These are phyloP conservation scores for Sebastes miniatus DNA, from an alignment of 2,797 vertebrate species.

Conservation along the genomic window DNA sequence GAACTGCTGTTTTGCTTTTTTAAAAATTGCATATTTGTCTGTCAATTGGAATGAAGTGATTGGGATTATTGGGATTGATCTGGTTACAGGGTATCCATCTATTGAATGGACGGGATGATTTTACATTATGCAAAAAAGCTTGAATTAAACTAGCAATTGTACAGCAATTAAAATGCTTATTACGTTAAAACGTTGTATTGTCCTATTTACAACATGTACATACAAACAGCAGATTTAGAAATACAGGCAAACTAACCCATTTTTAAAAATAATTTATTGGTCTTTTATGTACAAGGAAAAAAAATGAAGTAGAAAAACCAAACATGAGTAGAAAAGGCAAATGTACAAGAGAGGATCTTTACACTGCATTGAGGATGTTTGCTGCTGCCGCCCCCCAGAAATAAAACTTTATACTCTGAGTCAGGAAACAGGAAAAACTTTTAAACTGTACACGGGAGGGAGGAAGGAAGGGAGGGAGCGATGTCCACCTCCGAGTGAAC, in stretches of 20 bases:
- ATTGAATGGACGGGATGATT: constrained; percentile 43
- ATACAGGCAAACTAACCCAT: constrained; percentile 5
- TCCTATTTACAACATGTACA: background rate
- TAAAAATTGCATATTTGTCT: constrained; percentile 4
- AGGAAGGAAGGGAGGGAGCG: background rate
- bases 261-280: constrained; percentile 89
- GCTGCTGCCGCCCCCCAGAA: constrained; percentile 28
- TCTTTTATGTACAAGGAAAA: constrained; percentile 82
- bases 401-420: constrained; percentile 17
- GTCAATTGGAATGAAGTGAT: constrained; percentile 31
- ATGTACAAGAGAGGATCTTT: constrained; percentile 81
- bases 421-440: constrained; percentile 50
- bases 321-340: constrained; percentile 82
- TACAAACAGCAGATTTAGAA: background rate
- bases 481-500: constrained; percentile 8
- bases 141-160: constrained; percentile 63
- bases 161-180: constrained; percentile 61
- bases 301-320: constrained; percentile 76
- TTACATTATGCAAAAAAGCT: constrained; percentile 72
- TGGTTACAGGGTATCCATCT: constrained; percentile 56
- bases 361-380: constrained; percentile 77
- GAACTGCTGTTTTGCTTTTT: constrained; percentile 23
- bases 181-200: background rate
- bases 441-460: constrained; percentile 64
- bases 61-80: constrained; percentile 31